Evolutionary conservation across 2,888 invertebrate genomes (phyloP).

Genomic region (Cacoxenus indagator): DNA sequence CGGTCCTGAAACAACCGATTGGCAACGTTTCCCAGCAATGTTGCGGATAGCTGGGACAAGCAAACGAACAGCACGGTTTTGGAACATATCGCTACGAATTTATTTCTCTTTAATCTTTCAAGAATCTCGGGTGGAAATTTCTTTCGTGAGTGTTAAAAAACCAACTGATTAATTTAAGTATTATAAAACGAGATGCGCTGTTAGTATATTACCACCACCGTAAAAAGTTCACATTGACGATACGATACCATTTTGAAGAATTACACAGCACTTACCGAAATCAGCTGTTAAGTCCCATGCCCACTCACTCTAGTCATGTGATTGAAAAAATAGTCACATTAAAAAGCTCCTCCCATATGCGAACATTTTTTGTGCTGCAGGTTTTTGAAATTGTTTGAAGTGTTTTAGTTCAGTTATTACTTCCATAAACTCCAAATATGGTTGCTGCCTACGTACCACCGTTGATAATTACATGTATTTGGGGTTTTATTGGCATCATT

Average conservation of each 20-base stretch:
- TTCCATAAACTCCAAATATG: conserved; percentile 52
- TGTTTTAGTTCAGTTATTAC: not conserved
- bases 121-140: too few species aligned
- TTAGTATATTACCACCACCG: too few species aligned
- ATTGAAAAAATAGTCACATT: too few species aligned
- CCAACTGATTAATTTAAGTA: too few species aligned
- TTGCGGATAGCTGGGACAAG: conserved; percentile 65
- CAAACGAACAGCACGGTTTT: conserved; percentile 61
- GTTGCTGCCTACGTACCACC: conserved; percentile 63
- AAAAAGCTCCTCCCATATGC: conserved; percentile 49
- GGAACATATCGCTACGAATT: conserved; percentile 56
- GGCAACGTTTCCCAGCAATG: conserved; percentile 62
- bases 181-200: too few species aligned
- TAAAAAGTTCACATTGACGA: too few species aligned
- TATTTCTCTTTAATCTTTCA: conserved; percentile 27
- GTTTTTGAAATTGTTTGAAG: not conserved
- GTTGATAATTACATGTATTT: conserved; percentile 60
- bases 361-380: conserved; percentile 38
- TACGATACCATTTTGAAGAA: too few species aligned
- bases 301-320: too few species aligned
- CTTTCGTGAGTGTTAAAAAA: too few species aligned
- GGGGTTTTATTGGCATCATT: conserved; percentile 65
- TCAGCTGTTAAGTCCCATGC: too few species aligned
- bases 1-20: conserved; percentile 68
- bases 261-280: too few species aligned